Evolutionary conservation across 1,140 invertebrate genomes (phyloP).

Genomic region (Drosophila ercepeae): DNA sequence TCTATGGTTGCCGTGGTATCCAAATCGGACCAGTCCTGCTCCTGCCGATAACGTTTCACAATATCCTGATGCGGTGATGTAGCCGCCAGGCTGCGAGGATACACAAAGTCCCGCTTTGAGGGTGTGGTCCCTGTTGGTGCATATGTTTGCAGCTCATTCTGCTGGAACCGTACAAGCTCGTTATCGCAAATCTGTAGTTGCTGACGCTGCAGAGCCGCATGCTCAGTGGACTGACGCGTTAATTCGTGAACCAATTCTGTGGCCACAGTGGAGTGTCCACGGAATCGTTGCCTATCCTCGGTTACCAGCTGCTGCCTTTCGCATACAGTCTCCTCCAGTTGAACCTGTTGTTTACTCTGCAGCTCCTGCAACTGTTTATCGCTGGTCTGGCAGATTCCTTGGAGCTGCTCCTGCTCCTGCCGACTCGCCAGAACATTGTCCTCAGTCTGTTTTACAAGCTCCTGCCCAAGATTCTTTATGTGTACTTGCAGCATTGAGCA

Average conservation of each 20-base stretch:
- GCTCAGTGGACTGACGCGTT: conserved; percentile 38
- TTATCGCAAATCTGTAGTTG: conserved; percentile 59
- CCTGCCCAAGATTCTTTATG: conserved; percentile 49
- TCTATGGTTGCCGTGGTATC: conserved; percentile 78
- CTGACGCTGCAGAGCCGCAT: conserved; percentile 45
- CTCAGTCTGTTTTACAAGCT: conserved; percentile 38
- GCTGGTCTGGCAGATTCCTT: conserved; percentile 21
- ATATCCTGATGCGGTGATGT: conserved; percentile 89
- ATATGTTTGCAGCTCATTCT: conserved; percentile 84
- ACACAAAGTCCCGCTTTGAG: conserved; percentile 86
- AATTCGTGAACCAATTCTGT: conserved; percentile 34
- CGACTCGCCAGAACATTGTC: conserved; percentile 15
- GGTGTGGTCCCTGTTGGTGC: conserved; percentile 86
- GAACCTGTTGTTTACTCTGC: conserved; percentile 19
- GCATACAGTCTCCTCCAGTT: conserved; percentile 5
- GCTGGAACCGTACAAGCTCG: conserved; percentile 76
- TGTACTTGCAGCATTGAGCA: conserved; percentile 61
- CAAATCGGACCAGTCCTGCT: conserved; percentile 79
- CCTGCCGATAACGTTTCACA: conserved; percentile 85
- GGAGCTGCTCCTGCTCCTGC: conserved; percentile 31
- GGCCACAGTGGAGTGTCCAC: conserved; percentile 30
- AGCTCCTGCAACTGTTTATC: conserved; percentile 22
- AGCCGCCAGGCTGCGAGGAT: conserved; percentile 85
- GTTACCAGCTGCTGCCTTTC: conserved; percentile 32
- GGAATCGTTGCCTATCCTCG: conserved; percentile 28